Evolutionary conservation across 2,113 vertebrate genomes (phyloP), one percentile per base, ranked within the genome.

Genomic region (Psephotus haematonotus): DNA sequence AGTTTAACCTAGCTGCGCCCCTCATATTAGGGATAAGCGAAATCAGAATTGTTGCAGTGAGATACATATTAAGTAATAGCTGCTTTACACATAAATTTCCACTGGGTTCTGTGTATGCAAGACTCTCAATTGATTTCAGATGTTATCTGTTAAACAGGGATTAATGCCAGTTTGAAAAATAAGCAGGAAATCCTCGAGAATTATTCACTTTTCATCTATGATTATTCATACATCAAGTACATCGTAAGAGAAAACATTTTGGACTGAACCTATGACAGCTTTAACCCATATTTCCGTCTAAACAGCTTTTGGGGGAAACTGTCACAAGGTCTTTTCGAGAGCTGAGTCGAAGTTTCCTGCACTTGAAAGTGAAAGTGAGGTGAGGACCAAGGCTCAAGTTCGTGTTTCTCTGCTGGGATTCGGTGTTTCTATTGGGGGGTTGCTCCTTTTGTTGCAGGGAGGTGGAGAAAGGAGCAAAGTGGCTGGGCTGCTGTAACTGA

Each of bases 1-100:
- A 98, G 97, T 98, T 97, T 97, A 97, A 98, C 90, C 92, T 95
- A 94, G 93, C 97, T 97, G 96, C 87, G 90, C 95, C 86, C 86
- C 93, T 97, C n/a, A 18, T 93, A n/a, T 96, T 92, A 91, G 89
- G 90, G 91, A 97, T 90, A 84, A 96, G 72, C 82, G 70, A 90
- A 94, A 93, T 96, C 79, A 67, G 94, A 97, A 95, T 92, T 95
- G 96, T 90, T 97, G 95, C 97, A 97, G 93, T 90, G 27, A 53
- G 67, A 41, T 77, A 59, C 44, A 6, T 28, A 64, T 35, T 71
- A 53, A 80, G 74, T 76, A 47, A 79, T 87, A 89, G 67, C 76
- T 84, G 65, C 83, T 93, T 78, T 49, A 76, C 74, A 55, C 82
- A 81, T 67, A 88, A 33, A 65, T 95, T 95, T 95, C 96, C 77